These are phyloP conservation scores for Petrocephalus sullivani DNA, from an alignment of 2,797 vertebrate species.

Conservation along the genomic window DNA sequence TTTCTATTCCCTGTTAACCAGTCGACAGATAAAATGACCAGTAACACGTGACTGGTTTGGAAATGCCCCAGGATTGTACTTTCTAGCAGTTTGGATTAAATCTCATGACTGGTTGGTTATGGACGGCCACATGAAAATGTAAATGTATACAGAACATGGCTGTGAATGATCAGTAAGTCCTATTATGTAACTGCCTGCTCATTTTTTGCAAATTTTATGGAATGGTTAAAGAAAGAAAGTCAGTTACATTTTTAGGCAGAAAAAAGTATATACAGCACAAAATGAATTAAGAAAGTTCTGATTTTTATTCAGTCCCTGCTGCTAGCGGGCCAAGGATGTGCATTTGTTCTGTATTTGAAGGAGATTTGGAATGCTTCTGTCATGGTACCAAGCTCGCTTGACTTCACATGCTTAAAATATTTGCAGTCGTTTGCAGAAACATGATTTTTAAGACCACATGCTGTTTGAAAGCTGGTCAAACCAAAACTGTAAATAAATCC, in stretches of 20 bases:
- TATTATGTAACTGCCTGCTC: background rate
- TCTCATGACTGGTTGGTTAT: background rate
- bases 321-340: background rate
- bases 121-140: background rate
- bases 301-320: background rate
- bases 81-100: background rate
- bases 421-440: background rate
- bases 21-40: background rate
- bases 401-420: conserved; percentile 2
- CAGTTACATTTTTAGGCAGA: background rate
- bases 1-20: background rate
- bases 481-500: background rate
- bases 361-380: background rate
- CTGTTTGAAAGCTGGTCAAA: background rate
- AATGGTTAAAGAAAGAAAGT: background rate
- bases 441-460: background rate
- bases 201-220: background rate
- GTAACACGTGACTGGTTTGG: background rate
- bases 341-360: background rate
- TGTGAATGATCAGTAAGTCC: background rate
- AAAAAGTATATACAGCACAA: background rate
- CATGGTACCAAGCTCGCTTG: background rate
- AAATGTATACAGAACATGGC: background rate
- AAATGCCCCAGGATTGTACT: background rate
- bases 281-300: background rate